Evolutionary conservation across 2,888 invertebrate genomes (phyloP).

Genomic region (Noctua pronuba): DNA sequence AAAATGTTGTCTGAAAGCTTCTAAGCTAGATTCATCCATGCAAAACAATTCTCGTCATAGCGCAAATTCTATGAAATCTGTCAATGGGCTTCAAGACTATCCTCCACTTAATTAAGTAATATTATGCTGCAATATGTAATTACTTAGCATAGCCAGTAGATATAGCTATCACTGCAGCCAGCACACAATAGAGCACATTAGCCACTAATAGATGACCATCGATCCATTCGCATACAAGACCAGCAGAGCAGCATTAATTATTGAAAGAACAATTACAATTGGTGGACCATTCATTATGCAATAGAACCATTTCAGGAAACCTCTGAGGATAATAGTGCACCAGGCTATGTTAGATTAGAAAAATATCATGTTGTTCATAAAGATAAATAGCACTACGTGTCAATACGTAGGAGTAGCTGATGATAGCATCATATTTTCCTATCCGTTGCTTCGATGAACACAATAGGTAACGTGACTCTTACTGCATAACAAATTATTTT

Average conservation of each 20-base stretch:
- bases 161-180: conserved; percentile 7
- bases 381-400: background rate
- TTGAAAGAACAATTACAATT: conserved; percentile 24
- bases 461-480: conserved; percentile 71
- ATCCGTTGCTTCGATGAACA: conserved; percentile 55
- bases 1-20: background rate
- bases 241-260: conserved; percentile 28
- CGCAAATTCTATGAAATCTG: background rate
- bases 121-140: conserved; percentile 19
- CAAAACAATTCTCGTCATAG: background rate
- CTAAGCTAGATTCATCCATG: background rate
- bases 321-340: background rate
- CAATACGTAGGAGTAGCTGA: conserved; percentile 10
- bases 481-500: conserved; percentile 69
- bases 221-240: background rate
- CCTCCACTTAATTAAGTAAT: background rate
- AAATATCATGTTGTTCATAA: background rate
- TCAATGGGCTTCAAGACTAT: background rate
- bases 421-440: conserved; percentile 45
- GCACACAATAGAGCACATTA: conserved; percentile 31
- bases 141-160: conserved; percentile 6
- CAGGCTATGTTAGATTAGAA: background rate
- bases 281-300: conserved; percentile 6
- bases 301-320: conserved; percentile 1
- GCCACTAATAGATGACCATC: conserved; percentile 34